Evolutionary conservation across 2,888 invertebrate species (phyloP), one percentile per base, ranked within the genome.

Genomic region (Drosophila kuntzei): DNA sequence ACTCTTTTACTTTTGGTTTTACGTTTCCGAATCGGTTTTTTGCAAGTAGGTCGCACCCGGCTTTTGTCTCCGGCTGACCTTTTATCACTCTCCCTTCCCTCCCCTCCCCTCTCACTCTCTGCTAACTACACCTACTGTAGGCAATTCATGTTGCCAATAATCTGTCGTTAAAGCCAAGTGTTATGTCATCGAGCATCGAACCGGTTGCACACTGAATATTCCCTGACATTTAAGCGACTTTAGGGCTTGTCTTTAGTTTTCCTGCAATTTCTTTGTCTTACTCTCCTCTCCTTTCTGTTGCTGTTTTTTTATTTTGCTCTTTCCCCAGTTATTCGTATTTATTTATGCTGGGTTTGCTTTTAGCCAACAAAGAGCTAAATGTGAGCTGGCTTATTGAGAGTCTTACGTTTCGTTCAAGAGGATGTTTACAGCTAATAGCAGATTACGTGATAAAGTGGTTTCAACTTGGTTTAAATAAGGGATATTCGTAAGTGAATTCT

Each of bases 111-210:
- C 9, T 1, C 43, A 20, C 29, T 36, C 16, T 20, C 12, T 29
- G 37, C 29, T 25, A 27, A 22, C 41, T 57, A 53, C n/a, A 12
- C 8, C 22, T 14, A 46, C 37, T 36, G 18, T 18, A 25, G 58
- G 34, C 49, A 34, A n/a, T 32, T 5, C 47, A 29, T 39, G 39
- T 50, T 80, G 77, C 74, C 80, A 83, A 80, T 86, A 86, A 82
- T 80, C 73, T 81, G 71, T 72, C 71, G 68, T 62, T 83, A 68
- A 68, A 79, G 74, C 73, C 82, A 76, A 57, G 74, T 76, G 84
- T 87, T 87, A 87, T 86, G 80, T 88, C 86, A 88, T 84, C 76
- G 71, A 49, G 49, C 41, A 71, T 65, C 68, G 75, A 76, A 88
- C 84, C 79, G 88, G 86, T 86, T 80, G 46, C 47, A 55, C 29